Conservation (phyloP, 2,797 vertebrate species). For the Lycodopsis pacificus region DNA sequence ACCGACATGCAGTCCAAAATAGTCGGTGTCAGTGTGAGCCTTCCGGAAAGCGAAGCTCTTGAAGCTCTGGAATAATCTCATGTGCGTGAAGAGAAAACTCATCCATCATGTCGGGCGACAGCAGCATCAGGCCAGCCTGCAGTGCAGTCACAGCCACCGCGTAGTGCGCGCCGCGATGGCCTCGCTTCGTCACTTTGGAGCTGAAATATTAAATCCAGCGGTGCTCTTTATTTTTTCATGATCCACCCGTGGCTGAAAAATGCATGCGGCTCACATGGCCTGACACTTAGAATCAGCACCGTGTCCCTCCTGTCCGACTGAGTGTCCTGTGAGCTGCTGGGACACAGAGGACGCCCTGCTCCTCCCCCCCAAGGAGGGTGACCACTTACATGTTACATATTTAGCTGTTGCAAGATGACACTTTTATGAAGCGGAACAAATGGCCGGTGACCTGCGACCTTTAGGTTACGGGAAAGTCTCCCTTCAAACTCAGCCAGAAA, state of each 20-base stretch:
- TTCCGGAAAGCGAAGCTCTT: slow-evolving; percentile 2
- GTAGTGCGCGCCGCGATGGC: slow-evolving; percentile 10
- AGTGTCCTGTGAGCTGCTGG: slow-evolving; percentile 37
- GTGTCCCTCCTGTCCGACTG: slow-evolving; percentile 23
- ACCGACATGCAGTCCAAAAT: background rate
- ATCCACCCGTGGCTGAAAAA: slow-evolving; percentile 64
- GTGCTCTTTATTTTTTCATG: slow-evolving; percentile 76
- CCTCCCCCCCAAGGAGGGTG: slow-evolving; percentile 16
- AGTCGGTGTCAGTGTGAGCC: background rate
- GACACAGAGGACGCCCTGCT: slow-evolving; percentile 21
- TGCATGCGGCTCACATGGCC: slow-evolving; percentile 60
- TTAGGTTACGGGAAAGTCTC: background rate
- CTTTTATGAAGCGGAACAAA: slow-evolving; percentile 1
- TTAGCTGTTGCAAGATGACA: background rate
- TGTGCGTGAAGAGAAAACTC: slow-evolving; percentile 10
- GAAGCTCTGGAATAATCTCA: slow-evolving; percentile 36
- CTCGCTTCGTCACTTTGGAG: slow-evolving; percentile 48
- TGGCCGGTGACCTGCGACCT: background rate
- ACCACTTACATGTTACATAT: background rate
- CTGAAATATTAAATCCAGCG: slow-evolving; percentile 74
- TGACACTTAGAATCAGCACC: slow-evolving; percentile 71
- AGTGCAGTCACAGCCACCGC: slow-evolving; percentile 17
- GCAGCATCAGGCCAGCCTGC: slow-evolving; percentile 40
- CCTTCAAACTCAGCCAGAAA: background rate
- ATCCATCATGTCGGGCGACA: slow-evolving; percentile 29